phyloP scores from a whole-genome alignment of 2,888 invertebrate species.

The Eulithis prunata region DNA sequence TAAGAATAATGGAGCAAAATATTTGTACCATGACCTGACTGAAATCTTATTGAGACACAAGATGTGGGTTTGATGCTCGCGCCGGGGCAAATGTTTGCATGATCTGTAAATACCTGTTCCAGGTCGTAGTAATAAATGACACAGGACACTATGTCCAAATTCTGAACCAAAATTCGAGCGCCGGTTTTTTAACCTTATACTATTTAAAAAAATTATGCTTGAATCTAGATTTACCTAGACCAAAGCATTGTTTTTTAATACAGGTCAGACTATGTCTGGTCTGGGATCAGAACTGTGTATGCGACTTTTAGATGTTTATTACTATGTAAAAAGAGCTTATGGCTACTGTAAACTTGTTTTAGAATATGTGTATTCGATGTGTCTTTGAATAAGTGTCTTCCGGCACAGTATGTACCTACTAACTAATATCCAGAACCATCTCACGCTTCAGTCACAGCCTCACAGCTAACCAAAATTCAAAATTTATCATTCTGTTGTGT shows the following conservation, averaged over 20 bases:
- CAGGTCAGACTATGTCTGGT: no score
- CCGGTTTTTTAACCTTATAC: no score
- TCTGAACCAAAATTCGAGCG: no score
- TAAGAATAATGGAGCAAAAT: neutral
- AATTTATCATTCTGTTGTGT: constrained; percentile 81
- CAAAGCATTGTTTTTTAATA: no score
- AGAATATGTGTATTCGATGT: constrained; percentile 15
- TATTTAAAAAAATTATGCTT: no score
- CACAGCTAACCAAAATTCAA: constrained; percentile 83
- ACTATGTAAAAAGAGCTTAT: neutral
- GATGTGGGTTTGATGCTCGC: neutral
- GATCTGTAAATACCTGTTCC: neutral
- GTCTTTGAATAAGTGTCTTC: constrained; percentile 42
- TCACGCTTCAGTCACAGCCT: constrained; percentile 75
- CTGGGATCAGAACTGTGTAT: no score
- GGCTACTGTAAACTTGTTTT: constrained; percentile 4
- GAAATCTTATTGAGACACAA: constrained; percentile 5
- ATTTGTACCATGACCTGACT: constrained; percentile 23
- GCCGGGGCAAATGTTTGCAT: neutral
- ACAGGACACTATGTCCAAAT: no score
- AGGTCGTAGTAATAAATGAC: no score
- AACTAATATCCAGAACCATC: constrained; percentile 74
- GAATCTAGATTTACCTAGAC: no score
- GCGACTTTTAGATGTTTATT: no score
- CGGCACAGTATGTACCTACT: constrained; percentile 64